These are phyloP conservation scores for Morpho helenor DNA, from an alignment of 2,888 invertebrate genomes.

Conservation along the genomic window DNA sequence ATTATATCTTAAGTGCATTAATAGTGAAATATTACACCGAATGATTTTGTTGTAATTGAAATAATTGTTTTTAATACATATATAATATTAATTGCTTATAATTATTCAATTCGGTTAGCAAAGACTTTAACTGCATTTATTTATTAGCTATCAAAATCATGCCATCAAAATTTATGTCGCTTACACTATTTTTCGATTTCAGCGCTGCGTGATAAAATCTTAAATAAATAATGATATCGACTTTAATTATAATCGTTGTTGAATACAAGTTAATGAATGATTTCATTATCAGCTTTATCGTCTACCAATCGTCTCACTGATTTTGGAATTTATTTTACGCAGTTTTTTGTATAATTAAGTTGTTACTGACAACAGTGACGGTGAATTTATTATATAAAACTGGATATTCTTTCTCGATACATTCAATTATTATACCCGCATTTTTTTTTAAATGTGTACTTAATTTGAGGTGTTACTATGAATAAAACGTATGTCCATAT, in stretches of 20 bases:
- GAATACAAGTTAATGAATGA: slow-evolving; percentile 24
- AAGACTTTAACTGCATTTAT: too few species aligned
- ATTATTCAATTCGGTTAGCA: too few species aligned
- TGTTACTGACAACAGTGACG: slow-evolving; percentile 7
- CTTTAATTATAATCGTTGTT: slow-evolving; percentile 25
- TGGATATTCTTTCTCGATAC: not conserved
- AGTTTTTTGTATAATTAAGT: slow-evolving; percentile 13
- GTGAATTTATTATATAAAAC: slow-evolving; percentile 5
- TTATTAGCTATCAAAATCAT: too few species aligned
- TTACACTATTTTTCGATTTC: not conserved
- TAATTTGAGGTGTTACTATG: too few species aligned
- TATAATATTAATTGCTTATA: too few species aligned
- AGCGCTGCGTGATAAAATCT: slow-evolving; percentile 20
- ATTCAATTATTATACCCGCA: not conserved
- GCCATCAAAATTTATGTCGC: not conserved
- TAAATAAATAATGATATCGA: slow-evolving; percentile 28
- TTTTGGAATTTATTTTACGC: slow-evolving; percentile 17
- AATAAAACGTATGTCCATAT: too few species aligned
- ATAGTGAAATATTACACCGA: too few species aligned
- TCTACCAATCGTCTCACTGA: slow-evolving; percentile 14
- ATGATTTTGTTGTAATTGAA: too few species aligned
- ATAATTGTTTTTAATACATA: too few species aligned
- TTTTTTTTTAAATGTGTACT: not conserved
- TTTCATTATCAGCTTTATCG: slow-evolving; percentile 17
- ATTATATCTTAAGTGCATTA: too few species aligned